Percentiles rank a stretch among this genome's conserved stretches.
phyloP scores from a whole-genome alignment of 1,140 invertebrate species.

The Pogonognathellus flavescens region DNA sequence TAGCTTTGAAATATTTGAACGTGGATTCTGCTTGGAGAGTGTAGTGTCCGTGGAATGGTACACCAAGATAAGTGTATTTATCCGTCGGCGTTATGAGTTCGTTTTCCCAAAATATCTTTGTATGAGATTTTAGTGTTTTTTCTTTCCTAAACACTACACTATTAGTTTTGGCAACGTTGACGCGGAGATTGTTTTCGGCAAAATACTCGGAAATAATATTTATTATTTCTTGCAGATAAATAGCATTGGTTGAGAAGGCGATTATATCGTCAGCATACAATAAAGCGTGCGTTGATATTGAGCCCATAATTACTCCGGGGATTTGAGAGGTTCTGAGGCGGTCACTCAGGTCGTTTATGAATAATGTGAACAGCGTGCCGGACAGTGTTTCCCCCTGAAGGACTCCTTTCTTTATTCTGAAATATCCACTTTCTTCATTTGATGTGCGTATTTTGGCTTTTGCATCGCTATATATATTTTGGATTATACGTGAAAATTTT shows the following conservation, averaged over 20 bases:
- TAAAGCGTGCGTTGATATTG: constrained; percentile 15
- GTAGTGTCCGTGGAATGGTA: constrained; percentile 23
- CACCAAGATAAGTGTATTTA: constrained; percentile 52
- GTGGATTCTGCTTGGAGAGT: background rate
- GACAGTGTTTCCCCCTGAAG: constrained; percentile 59
- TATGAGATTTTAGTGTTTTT: background rate
- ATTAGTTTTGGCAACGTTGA: constrained; percentile 59
- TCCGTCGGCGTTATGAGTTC: constrained; percentile 19
- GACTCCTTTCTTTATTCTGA: constrained; percentile 42
- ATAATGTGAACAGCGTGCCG: constrained; percentile 53
- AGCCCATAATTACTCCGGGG: background rate
- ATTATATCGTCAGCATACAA: constrained; percentile 61
- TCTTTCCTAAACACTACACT: constrained; percentile 50
- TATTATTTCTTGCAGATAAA: constrained; percentile 49
- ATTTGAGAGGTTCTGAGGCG: background rate
- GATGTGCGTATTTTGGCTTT: constrained; percentile 23
- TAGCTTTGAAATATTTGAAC: too few relatives aligned
- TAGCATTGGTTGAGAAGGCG: background rate
- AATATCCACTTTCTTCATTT: background rate
- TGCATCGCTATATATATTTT: constrained; percentile 28
- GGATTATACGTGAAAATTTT: constrained; percentile 42
- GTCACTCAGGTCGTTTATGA: constrained; percentile 35
- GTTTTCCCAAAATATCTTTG: constrained; percentile 31
- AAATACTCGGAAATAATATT: constrained; percentile 48
- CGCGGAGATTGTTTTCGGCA: background rate